Evolutionary conservation across 2,888 invertebrate species (phyloP), one percentile per base, ranked within the genome.

Genomic region (Dicycla oo): DNA sequence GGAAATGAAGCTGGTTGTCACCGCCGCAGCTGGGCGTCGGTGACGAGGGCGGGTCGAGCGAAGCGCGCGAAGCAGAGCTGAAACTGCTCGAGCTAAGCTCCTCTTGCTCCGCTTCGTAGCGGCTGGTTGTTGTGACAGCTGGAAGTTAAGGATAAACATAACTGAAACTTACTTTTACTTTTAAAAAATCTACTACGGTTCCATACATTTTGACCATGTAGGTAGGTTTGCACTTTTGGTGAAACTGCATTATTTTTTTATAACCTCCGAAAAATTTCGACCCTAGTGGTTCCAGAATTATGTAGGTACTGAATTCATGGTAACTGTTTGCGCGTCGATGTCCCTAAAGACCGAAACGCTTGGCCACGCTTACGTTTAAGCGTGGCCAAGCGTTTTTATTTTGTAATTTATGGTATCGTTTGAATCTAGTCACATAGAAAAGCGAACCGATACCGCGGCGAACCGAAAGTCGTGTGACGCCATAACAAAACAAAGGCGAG

Each of bases 11-110:
- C 88, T 97, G 96, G 91, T 97, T 97, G 89, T 98, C 98, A 67
- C 97, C 97, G 85, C 97, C 97, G 90, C 97, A 97, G 85, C 98
- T 98, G 40, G 98, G 97, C 5, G 98, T 98, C 40, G 98, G 98
- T 26, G 97, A 97, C 40, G 97, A 97, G 61, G 97, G 97, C 11
- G 97, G 97, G 88, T 97, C 97, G 66, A 97, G 93, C 1, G 98
- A 98, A 20, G 98, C 97, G 68, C 98, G 97, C 87, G 98, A 98
- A 18, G 97, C 97, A 1, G 98, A 98, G 90, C 98, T 98, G 88
- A 98, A 98, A 92, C 98, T 98, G 92, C 98, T 98, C 49, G 98
- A 97, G 90, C 98, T 98, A 64, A 98, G 93, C 90, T 98, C 98
- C 90, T 98, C 98, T 63, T 97, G 97, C 86, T 97, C 97, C 34